phyloP scores from a whole-genome alignment of 2,888 invertebrate genomes.

The Serrognathus titanus region DNA sequence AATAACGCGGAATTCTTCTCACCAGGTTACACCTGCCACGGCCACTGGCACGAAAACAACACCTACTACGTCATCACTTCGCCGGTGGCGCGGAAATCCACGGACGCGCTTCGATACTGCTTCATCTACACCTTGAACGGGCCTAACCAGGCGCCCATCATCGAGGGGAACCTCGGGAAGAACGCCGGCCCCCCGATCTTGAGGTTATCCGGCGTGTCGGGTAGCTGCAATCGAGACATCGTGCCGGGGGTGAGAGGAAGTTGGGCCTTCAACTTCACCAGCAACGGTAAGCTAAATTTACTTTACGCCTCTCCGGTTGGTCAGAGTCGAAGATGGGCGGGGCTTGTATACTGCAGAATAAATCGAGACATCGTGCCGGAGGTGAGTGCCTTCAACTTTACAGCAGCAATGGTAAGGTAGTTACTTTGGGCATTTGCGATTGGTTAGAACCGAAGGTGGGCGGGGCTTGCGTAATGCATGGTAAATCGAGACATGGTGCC shows the following conservation, averaged over 20 bases:
- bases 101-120: constrained; percentile 58
- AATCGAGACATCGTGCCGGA: too few relatives aligned
- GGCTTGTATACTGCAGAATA: too few relatives aligned
- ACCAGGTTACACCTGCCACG: constrained; percentile 70
- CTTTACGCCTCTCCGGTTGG: too few relatives aligned
- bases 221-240: constrained; percentile 57
- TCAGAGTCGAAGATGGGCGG: too few relatives aligned
- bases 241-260: constrained; percentile 52
- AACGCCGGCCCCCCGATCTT: constrained; percentile 37
- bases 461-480: too few relatives aligned
- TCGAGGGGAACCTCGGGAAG: constrained; percentile 29
- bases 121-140: constrained; percentile 56
- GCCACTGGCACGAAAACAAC: constrained; percentile 65
- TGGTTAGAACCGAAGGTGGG: too few relatives aligned
- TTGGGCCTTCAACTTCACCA: constrained; percentile 65
- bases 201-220: constrained; percentile 54
- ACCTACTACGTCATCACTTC: constrained; percentile 68
- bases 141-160: constrained; percentile 20
- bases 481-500: too few relatives aligned
- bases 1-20: neutral
- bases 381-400: too few relatives aligned
- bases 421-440: too few relatives aligned
- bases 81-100: constrained; percentile 51
- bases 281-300: constrained; percentile 54
- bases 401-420: too few relatives aligned